Percentiles rank a stretch among this genome's conserved stretches.
Conservation (phyloP, 2,113 vertebrate species). For the Prolemur simus region DNA sequence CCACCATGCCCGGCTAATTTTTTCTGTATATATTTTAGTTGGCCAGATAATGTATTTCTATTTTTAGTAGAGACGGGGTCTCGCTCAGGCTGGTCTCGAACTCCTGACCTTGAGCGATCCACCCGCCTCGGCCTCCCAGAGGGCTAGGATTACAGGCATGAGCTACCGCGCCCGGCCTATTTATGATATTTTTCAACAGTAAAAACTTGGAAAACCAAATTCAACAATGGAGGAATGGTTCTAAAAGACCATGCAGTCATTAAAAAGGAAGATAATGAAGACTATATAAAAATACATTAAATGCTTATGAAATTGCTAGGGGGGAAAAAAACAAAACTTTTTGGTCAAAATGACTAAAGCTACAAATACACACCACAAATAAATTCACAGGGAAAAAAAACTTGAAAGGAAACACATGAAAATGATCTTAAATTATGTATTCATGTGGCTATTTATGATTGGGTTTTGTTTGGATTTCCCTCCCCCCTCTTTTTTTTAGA, state of each 20-base stretch:
- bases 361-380: neutral
- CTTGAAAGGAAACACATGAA: neutral
- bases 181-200: neutral
- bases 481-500: neutral
- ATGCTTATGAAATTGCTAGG: neutral
- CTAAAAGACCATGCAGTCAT: neutral
- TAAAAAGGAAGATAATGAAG: neutral
- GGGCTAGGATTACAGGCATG: no score
- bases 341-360: neutral
- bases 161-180: no score
- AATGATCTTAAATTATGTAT: neutral
- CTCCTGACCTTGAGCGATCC: no score
- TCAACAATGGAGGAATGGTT: neutral
- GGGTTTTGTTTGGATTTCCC: neutral
- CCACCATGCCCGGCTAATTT: no score
- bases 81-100: no score
- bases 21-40: no score
- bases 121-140: no score
- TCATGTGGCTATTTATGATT: neutral
- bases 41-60: no score
- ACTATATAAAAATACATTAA: neutral
- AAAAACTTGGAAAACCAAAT: neutral
- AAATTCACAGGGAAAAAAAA: neutral
- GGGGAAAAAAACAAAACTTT: neutral
- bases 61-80: no score